These are phyloP conservation scores for Cyrtodaria siliqua DNA, from an alignment of 2,888 invertebrate species.

Conservation along the genomic window DNA sequence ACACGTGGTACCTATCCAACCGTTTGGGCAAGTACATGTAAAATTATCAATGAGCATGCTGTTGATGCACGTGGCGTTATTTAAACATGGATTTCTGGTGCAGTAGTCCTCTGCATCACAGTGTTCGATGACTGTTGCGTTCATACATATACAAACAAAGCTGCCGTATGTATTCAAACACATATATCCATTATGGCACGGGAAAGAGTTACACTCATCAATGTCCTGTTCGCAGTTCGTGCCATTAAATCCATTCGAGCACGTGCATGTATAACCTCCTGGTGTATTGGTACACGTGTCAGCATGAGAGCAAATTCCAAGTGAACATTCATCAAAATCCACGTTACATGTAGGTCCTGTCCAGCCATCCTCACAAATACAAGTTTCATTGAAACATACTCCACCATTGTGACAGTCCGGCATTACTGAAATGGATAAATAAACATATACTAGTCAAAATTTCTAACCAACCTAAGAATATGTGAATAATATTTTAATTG, in stretches of 20 bases:
- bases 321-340: slow-evolving; percentile 47
- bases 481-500: too few species aligned
- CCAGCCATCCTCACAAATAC: slow-evolving; percentile 50
- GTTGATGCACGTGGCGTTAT: slow-evolving; percentile 46
- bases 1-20: slow-evolving; percentile 47
- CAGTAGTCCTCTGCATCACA: slow-evolving; percentile 88
- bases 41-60: slow-evolving; percentile 27
- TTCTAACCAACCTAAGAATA: too few species aligned
- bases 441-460: too few species aligned
- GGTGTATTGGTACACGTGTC: slow-evolving; percentile 35
- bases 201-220: slow-evolving; percentile 37
- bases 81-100: slow-evolving; percentile 89
- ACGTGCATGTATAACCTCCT: slow-evolving; percentile 42
- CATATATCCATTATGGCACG: slow-evolving; percentile 32
- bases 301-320: slow-evolving; percentile 35
- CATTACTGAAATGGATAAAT: slow-evolving; percentile 27
- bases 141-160: slow-evolving; percentile 94
- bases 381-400: slow-evolving; percentile 22
- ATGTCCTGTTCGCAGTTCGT: slow-evolving; percentile 44
- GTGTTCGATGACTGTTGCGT: slow-evolving; percentile 93
- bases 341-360: slow-evolving; percentile 42
- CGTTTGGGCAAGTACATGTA: slow-evolving; percentile 41
- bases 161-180: slow-evolving; percentile 81
- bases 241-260: slow-evolving; percentile 40
- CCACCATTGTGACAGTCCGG: slow-evolving; percentile 32